phyloP scores from a whole-genome alignment of 2,113 vertebrate species.

The Eublepharis macularius region DNA sequence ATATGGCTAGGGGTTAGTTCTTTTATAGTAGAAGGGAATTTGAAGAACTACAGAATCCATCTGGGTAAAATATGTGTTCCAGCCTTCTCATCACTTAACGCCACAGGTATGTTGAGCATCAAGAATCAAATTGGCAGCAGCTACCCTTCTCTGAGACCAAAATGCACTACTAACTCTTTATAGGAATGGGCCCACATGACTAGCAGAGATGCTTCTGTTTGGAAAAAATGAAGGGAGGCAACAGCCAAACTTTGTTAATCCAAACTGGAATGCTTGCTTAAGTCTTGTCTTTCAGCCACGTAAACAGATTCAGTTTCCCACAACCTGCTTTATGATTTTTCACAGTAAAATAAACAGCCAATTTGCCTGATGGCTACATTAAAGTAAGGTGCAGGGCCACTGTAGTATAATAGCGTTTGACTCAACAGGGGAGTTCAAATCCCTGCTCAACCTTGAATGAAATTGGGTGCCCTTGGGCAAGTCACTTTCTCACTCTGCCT shows the following conservation, averaged over 20 bases:
- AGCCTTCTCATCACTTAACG: neutral
- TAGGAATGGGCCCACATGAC: neutral
- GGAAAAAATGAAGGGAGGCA: neutral
- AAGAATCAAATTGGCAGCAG: neutral
- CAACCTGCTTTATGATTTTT: neutral
- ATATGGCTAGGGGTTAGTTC: neutral
- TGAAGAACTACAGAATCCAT: neutral
- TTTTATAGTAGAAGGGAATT: neutral
- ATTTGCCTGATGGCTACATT: conserved; percentile 51
- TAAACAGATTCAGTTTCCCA: neutral
- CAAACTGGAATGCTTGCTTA: neutral
- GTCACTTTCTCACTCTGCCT: neutral
- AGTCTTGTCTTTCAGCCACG: neutral
- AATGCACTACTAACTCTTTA: neutral
- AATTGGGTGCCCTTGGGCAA: neutral
- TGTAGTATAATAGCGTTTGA: neutral
- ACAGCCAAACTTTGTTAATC: neutral
- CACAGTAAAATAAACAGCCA: conserved; percentile 22
- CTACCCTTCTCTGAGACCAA: neutral
- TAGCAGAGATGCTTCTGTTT: neutral
- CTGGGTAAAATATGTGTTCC: neutral
- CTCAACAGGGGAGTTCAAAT: conserved; percentile 7
- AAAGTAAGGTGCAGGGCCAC: conserved; percentile 56
- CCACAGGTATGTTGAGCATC: neutral
- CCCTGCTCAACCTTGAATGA: neutral